Evolutionary conservation across 2,888 invertebrate species (phyloP).

Genomic region (Plebejus melissa): DNA sequence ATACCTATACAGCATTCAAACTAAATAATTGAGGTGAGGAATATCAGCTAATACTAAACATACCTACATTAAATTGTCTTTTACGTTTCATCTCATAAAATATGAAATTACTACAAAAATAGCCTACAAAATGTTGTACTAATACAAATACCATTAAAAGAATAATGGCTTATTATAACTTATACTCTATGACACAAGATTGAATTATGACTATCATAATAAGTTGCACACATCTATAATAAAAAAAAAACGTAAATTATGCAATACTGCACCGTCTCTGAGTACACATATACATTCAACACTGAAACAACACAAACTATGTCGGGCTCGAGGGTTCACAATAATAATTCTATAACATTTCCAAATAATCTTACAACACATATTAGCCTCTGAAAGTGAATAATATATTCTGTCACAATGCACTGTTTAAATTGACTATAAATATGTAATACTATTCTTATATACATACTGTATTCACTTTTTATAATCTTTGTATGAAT

Average conservation of each 20-base stretch:
- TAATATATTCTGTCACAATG: conserved; percentile 18
- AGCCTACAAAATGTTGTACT: conserved; percentile 14
- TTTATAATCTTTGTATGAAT: conserved; percentile 9
- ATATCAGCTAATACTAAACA: background rate
- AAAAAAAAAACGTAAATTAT: background rate
- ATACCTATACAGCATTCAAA: background rate
- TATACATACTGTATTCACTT: conserved; percentile 32
- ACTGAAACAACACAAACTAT: conserved; percentile 13
- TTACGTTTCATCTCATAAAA: conserved; percentile 6
- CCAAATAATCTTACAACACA: conserved; percentile 14
- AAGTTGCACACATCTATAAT: conserved; percentile 17
- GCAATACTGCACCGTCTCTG: conserved; percentile 2
- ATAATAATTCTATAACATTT: conserved; percentile 24
- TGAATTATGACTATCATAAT: conserved; percentile 12
- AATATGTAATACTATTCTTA: conserved; percentile 32
- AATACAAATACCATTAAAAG: background rate
- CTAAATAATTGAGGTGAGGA: background rate
- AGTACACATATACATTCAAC: conserved; percentile 11
- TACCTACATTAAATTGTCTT: conserved; percentile 9
- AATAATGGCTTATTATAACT: background rate
- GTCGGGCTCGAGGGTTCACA: background rate
- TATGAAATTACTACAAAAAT: conserved; percentile 21
- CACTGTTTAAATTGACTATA: conserved; percentile 26
- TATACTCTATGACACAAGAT: conserved; percentile 12
- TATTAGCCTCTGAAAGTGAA: conserved; percentile 19